phyloP scores from a whole-genome alignment of 2,888 invertebrate genomes.

The Desoria tigrina region DNA sequence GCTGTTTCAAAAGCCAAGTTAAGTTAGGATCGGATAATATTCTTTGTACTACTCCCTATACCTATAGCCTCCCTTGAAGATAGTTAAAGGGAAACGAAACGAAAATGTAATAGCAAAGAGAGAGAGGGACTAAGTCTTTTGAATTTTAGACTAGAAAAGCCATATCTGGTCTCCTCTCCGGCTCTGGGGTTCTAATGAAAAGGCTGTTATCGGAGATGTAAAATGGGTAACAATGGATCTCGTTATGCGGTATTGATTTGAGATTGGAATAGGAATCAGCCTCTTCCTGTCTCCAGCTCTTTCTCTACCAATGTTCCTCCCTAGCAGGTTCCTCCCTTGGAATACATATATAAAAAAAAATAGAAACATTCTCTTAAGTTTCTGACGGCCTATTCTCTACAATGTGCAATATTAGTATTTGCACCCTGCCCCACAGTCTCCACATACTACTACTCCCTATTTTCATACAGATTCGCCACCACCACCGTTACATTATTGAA shows the following conservation, averaged over 20 bases:
- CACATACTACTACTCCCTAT: not conserved
- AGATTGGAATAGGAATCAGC: slow-evolving; percentile 45
- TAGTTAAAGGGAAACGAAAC: slow-evolving; percentile 14
- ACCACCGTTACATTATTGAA: not conserved
- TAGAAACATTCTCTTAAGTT: too few species aligned
- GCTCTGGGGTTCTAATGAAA: slow-evolving; percentile 44
- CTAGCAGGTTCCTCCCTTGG: too few species aligned
- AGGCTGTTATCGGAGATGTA: slow-evolving; percentile 50
- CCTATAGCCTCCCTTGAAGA: not conserved
- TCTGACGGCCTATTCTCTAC: too few species aligned
- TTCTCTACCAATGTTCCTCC: too few species aligned
- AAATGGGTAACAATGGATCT: slow-evolving; percentile 52
- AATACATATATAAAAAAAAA: too few species aligned
- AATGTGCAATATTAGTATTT: slow-evolving; percentile 13
- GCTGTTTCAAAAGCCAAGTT: too few species aligned
- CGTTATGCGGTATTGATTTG: slow-evolving; percentile 52
- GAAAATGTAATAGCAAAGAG: slow-evolving; percentile 16
- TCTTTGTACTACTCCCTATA: too few species aligned
- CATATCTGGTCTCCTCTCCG: slow-evolving; percentile 2
- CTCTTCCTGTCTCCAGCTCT: slow-evolving; percentile 30
- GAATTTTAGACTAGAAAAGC: slow-evolving; percentile 17
- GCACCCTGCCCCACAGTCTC: not conserved
- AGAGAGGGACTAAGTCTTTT: slow-evolving; percentile 8
- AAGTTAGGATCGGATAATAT: too few species aligned
- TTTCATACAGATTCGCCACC: not conserved